Evolutionary conservation across 2,797 vertebrate genomes (phyloP).

Genomic region (Iguana delicatissima): DNA sequence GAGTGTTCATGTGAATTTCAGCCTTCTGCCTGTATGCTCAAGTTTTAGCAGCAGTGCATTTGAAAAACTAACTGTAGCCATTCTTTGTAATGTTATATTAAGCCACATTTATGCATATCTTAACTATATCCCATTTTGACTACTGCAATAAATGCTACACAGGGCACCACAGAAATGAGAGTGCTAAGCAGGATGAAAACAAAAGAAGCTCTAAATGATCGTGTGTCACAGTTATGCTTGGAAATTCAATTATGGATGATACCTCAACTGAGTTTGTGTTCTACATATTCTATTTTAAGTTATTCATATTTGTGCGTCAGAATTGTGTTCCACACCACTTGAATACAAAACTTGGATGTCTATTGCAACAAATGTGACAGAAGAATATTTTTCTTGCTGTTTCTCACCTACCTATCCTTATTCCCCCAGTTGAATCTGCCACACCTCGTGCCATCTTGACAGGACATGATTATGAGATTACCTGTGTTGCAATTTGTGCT

Average conservation of each 20-base stretch:
- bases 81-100: too few species aligned
- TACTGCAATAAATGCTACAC: too few species aligned
- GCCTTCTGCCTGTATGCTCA: too few species aligned
- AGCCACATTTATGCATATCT: too few species aligned
- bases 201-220: not conserved
- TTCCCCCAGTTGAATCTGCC: constrained; percentile 85
- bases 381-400: constrained; percentile 50
- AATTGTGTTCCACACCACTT: not conserved
- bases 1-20: too few species aligned
- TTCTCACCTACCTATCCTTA: constrained; percentile 14
- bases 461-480: constrained; percentile 95
- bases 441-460: constrained; percentile 93
- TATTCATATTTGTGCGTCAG: not conserved
- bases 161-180: not conserved
- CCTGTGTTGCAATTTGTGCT: constrained; percentile 92
- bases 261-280: not conserved
- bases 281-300: not conserved
- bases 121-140: too few species aligned
- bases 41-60: too few species aligned
- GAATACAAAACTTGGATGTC: constrained; percentile 10
- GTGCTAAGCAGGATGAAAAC: not conserved
- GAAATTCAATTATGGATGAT: not conserved
- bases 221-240: not conserved
- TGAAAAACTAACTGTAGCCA: too few species aligned
- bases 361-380: constrained; percentile 30